Evolutionary conservation across 2,113 vertebrate genomes (phyloP).

Genomic region (Taurulus bubalis): DNA sequence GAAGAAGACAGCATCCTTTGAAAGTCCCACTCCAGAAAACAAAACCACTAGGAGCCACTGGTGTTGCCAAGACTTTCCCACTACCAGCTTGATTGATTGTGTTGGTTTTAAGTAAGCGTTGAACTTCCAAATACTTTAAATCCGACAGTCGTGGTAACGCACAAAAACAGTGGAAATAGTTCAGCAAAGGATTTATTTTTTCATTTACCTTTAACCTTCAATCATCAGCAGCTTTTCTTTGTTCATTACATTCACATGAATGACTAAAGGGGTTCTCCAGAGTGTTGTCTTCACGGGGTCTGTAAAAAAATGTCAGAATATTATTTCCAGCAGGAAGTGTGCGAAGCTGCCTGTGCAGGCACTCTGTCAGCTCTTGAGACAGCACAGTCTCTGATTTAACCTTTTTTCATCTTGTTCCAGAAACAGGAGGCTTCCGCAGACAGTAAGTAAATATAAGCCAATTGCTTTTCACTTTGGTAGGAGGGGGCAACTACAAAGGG

Average conservation of each 20-base stretch:
- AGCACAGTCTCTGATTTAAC: constrained; percentile 34
- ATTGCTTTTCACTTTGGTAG: constrained; percentile 58
- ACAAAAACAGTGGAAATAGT: constrained; percentile 32
- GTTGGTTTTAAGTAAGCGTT: neutral
- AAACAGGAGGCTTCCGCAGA: constrained; percentile 60
- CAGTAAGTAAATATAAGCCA: constrained; percentile 75
- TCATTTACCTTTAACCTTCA: constrained; percentile 37
- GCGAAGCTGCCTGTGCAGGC: constrained; percentile 54
- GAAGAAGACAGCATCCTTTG: constrained; percentile 16
- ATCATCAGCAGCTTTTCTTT: constrained; percentile 34
- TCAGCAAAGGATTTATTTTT: constrained; percentile 13
- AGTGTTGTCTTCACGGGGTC: constrained; percentile 55
- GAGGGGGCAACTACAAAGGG: constrained; percentile 27
- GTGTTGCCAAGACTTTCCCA: neutral
- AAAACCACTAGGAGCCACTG: constrained; percentile 17
- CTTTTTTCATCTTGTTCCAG: constrained; percentile 53
- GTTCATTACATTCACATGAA: constrained; percentile 38
- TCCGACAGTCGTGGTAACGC: neutral
- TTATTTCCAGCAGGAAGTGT: constrained; percentile 59
- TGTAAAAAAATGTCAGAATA: constrained; percentile 67
- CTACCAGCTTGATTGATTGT: neutral
- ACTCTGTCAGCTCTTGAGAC: constrained; percentile 57
- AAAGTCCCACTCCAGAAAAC: constrained; percentile 13
- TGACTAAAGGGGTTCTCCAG: constrained; percentile 55
- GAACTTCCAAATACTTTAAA: constrained; percentile 30